A percentile compares a stretch with the other conserved stretches of the same genome.
phyloP scores from a whole-genome alignment of 2,113 vertebrate genomes.

The Typhlomys cinereus region DNA sequence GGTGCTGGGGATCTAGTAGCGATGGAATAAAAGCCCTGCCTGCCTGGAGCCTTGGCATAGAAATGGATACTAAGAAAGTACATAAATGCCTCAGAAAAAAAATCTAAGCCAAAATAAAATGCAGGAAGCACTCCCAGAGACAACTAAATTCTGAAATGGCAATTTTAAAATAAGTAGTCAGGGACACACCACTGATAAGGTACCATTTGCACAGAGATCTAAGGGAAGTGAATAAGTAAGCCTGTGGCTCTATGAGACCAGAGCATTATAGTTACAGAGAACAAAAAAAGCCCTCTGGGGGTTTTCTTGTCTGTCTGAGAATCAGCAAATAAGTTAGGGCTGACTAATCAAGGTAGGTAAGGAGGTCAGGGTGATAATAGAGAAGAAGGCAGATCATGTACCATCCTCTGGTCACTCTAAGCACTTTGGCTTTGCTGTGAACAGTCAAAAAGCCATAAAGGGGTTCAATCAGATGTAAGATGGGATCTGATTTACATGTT shows the following conservation, averaged over 20 bases:
- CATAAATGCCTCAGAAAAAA: constrained; percentile 31
- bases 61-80: background rate
- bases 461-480: background rate
- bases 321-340: background rate
- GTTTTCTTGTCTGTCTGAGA: background rate
- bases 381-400: background rate
- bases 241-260: background rate
- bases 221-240: constrained; percentile 18
- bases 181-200: constrained; percentile 1
- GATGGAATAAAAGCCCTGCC: background rate
- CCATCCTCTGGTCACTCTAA: constrained; percentile 39
- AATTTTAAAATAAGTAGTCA: constrained; percentile 9
- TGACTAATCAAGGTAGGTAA: constrained; percentile 37
- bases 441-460: background rate
- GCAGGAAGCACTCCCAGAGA: background rate
- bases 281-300: constrained; percentile 5
- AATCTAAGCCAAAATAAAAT: background rate
- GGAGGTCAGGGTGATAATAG: constrained; percentile 23
- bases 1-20: background rate
- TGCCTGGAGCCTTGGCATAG: background rate
- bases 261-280: constrained; percentile 29
- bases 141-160: too few species aligned
- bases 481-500: constrained; percentile 5
- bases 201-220: constrained; percentile 19
- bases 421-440: constrained; percentile 26